phyloP scores from a whole-genome alignment of 2,888 invertebrate species.

The Psylliodes chrysocephalus region DNA sequence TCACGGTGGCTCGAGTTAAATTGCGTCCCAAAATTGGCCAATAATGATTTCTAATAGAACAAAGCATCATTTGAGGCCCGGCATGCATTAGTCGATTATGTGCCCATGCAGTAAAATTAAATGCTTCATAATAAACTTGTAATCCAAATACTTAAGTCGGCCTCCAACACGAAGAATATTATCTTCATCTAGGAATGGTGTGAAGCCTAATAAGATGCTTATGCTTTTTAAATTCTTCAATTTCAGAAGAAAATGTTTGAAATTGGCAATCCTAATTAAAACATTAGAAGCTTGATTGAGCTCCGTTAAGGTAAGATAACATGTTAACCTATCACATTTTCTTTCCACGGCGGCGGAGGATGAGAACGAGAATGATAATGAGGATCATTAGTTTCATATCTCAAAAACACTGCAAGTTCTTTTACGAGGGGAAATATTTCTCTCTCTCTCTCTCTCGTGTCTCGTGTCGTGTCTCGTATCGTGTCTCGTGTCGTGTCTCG shows the following conservation, averaged over 20 bases:
- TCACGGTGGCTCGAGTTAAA: neutral
- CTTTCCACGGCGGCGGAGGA: too few relatives aligned
- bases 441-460: too few relatives aligned
- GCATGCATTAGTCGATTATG: neutral
- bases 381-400: too few relatives aligned
- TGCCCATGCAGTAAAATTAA: neutral
- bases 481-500: too few relatives aligned
- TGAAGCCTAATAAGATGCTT: neutral
- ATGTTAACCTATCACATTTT: neutral
- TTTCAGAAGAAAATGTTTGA: slow-evolving; percentile 20
- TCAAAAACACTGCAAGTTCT: too few relatives aligned
- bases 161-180: neutral
- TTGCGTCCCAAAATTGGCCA: neutral
- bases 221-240: slow-evolving; percentile 17
- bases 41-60: neutral
- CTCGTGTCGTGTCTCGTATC: too few relatives aligned
- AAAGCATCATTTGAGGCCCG: neutral
- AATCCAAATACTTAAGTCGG: neutral
- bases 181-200: neutral
- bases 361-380: too few relatives aligned
- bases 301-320: slow-evolving; percentile 2
- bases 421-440: too few relatives aligned
- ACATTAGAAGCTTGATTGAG: neutral
- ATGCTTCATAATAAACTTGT: neutral
- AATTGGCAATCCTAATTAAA: neutral